Evolutionary conservation across 1,140 invertebrate species (phyloP).

Genomic region (Stenopsyche tienmushanensis): DNA sequence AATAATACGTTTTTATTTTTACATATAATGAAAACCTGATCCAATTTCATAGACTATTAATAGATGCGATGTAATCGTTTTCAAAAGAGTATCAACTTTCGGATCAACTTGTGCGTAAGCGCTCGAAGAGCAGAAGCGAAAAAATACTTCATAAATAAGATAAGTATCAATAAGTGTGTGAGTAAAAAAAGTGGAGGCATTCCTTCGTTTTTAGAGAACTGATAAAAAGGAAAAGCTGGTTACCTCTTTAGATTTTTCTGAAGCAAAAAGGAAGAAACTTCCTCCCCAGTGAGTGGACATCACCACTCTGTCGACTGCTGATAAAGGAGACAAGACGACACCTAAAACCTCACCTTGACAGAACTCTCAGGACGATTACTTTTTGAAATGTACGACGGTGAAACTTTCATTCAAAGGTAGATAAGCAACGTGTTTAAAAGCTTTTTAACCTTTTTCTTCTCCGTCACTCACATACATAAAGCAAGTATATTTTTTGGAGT

Average conservation of each 20-base stretch:
- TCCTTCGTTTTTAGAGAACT: background rate
- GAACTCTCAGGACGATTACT: background rate
- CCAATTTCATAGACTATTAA: too few species aligned
- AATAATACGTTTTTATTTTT: too few species aligned
- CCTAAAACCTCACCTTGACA: background rate
- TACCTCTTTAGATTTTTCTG: background rate
- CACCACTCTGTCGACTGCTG: background rate
- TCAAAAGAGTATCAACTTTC: too few species aligned
- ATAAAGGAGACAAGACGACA: background rate
- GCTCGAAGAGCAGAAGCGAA: too few species aligned
- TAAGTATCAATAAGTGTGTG: too few species aligned
- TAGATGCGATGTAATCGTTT: too few species aligned
- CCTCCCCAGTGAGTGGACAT: background rate
- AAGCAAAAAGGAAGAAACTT: background rate
- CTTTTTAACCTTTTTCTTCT: background rate
- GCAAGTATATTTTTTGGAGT: too few species aligned
- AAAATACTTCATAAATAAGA: too few species aligned
- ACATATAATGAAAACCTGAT: too few species aligned
- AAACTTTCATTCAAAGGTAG: background rate
- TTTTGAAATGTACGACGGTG: background rate
- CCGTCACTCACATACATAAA: background rate
- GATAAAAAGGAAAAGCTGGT: background rate
- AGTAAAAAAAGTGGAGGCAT: background rate
- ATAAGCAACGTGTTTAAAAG: background rate
- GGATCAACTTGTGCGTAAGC: too few species aligned